A percentile compares a stretch with the other conserved stretches of the same genome.
phyloP scores from a whole-genome alignment of 2,113 vertebrate genomes.

The Peromyscus leucopus region DNA sequence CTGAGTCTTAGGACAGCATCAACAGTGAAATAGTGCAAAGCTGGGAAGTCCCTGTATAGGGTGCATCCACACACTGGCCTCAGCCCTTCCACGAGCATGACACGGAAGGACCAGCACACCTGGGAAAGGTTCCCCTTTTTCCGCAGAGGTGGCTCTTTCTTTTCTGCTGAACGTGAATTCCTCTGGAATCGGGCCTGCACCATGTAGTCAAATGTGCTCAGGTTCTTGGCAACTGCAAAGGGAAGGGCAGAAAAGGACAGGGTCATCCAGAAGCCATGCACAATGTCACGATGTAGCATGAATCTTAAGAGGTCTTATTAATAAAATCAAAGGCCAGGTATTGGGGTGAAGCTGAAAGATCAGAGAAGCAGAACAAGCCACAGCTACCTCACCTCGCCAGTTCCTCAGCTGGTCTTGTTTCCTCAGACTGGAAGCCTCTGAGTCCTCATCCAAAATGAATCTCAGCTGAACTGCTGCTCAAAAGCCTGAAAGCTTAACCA shows the following conservation, averaged over 20 bases:
- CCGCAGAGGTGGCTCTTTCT: not conserved
- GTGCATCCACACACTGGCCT: not conserved
- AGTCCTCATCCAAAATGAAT: no score
- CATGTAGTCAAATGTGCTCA: slow-evolving; percentile 51
- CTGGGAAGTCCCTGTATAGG: not conserved
- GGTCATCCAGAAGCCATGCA: not conserved
- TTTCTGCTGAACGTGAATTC: not conserved
- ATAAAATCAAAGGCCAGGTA: no score
- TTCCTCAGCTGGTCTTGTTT: no score
- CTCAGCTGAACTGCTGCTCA: no score
- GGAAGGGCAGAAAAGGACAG: not conserved
- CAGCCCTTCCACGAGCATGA: not conserved
- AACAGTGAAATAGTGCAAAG: not conserved
- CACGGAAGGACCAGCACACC: not conserved
- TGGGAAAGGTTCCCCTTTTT: not conserved
- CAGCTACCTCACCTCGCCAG: no score
- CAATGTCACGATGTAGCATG: no score
- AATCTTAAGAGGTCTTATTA: no score
- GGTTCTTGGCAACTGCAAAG: slow-evolving; percentile 10
- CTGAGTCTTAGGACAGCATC: not conserved
- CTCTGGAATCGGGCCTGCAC: not conserved
- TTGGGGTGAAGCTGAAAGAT: no score
- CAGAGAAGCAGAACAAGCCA: no score
- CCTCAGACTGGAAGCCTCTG: no score
- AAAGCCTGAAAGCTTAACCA: no score